A percentile compares a stretch with the other conserved stretches of the same genome.
Evolutionary conservation across 2,888 invertebrate genomes (phyloP).

Genomic region (Scrobipalpa costella): DNA sequence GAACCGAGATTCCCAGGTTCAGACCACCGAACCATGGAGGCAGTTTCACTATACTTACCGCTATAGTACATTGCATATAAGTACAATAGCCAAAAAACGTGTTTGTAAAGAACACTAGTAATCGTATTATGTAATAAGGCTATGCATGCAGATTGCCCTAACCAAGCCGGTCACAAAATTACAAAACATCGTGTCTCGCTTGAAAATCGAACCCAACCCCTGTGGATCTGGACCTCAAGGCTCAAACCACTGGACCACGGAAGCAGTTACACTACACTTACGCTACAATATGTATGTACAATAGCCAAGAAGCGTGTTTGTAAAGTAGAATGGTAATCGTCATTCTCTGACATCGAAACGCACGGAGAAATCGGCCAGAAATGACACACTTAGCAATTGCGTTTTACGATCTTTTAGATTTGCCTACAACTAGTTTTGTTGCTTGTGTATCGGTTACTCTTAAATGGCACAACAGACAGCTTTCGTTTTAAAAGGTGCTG

Average conservation of each 20-base stretch:
- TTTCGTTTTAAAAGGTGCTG: not conserved
- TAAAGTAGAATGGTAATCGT: conserved; percentile 55
- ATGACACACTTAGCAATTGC: conserved; percentile 45
- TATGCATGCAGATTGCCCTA: no score
- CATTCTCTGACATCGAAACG: conserved; percentile 63
- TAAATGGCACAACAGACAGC: not conserved
- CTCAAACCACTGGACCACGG: no score
- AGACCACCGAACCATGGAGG: no score
- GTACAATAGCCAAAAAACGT: conserved; percentile 38
- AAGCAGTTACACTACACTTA: no score
- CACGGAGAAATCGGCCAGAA: conserved; percentile 54
- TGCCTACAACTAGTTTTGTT: conserved; percentile 2
- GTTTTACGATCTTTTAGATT: conserved; percentile 9
- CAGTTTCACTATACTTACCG: no score
- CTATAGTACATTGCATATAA: no score
- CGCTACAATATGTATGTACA: not conserved
- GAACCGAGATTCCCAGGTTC: no score
- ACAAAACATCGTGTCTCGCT: no score
- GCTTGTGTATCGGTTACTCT: conserved; percentile 24
- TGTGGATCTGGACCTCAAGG: no score
- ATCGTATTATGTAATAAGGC: no score
- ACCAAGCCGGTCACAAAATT: no score
- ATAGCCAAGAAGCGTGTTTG: conserved; percentile 47
- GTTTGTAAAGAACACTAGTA: conserved; percentile 55
- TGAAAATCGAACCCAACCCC: no score